Evolutionary conservation across 2,797 vertebrate genomes (phyloP).

Genomic region (Trachurus trachurus): DNA sequence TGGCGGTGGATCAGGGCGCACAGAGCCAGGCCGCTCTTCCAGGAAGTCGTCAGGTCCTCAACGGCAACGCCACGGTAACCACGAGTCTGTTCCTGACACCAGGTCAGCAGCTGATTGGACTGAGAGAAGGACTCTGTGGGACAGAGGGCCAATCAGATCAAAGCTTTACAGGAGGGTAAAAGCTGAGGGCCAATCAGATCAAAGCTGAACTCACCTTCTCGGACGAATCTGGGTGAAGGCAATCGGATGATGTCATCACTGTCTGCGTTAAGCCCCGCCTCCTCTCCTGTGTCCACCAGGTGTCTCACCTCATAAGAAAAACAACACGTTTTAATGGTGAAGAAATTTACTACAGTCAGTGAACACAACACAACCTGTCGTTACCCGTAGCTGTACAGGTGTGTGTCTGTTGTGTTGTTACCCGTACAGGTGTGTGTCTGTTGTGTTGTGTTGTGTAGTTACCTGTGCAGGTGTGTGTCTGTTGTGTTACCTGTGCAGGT

Average conservation of each 20-base stretch:
- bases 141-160: constrained; percentile 9
- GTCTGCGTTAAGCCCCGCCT: constrained; percentile 81
- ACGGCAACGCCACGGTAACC: constrained; percentile 90
- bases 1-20: constrained; percentile 95
- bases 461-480: too few species aligned
- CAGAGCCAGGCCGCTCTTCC: constrained; percentile 95
- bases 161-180: not conserved
- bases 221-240: constrained; percentile 85
- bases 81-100: constrained; percentile 94
- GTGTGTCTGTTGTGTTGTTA: too few species aligned
- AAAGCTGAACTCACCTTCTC: constrained; percentile 83
- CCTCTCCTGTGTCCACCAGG: constrained; percentile 91
- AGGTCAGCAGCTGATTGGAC: constrained; percentile 91
- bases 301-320: constrained; percentile 88
- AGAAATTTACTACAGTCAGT: too few species aligned
- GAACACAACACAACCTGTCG: too few species aligned
- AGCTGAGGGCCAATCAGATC: not conserved
- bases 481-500: constrained; percentile 92
- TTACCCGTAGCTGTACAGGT: too few species aligned
- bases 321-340: too few species aligned
- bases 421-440: not conserved
- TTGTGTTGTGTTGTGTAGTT: too few species aligned
- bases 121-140: constrained; percentile 90
- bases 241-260: constrained; percentile 82
- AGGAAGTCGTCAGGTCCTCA: constrained; percentile 92